phyloP scores from a whole-genome alignment of 2,113 vertebrate genomes.

The Pagrus major region DNA sequence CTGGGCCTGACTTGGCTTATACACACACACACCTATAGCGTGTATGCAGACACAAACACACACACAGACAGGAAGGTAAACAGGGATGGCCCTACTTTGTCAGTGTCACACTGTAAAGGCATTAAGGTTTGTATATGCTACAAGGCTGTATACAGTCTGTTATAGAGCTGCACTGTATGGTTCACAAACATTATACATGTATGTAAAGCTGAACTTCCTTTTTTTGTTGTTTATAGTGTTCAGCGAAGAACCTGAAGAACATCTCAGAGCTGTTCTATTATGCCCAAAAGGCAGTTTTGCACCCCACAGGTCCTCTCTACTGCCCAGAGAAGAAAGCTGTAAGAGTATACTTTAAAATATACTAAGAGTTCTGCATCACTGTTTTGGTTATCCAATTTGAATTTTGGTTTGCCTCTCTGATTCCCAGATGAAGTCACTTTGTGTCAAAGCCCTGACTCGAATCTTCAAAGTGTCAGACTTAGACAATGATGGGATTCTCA shows the following conservation, averaged over 20 bases:
- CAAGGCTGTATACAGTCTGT: background rate
- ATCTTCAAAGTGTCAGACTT: constrained; percentile 98
- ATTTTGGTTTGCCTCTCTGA: background rate
- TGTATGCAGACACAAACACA: background rate
- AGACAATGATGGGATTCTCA: constrained; percentile 96
- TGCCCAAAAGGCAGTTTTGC: constrained; percentile 97
- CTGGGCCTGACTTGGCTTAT: constrained; percentile 49
- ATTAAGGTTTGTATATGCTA: background rate
- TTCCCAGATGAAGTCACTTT: constrained; percentile 92
- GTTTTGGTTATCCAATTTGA: background rate
- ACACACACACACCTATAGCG: constrained; percentile 3
- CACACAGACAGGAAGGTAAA: constrained; percentile 20
- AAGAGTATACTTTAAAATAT: constrained; percentile 24
- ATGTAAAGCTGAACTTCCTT: background rate
- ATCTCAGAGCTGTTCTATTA: constrained; percentile 99
- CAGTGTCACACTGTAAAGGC: background rate
- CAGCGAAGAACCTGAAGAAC: constrained; percentile 98
- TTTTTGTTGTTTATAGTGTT: constrained; percentile 86
- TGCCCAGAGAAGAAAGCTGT: constrained; percentile 97
- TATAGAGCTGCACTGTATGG: background rate
- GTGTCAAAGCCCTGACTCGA: constrained; percentile 93
- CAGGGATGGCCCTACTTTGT: background rate
- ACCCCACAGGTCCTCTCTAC: constrained; percentile 97
- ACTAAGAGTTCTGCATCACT: background rate
- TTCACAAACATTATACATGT: background rate